Percentiles rank a stretch among this genome's conserved stretches.
phyloP scores from a whole-genome alignment of 2,113 vertebrate genomes.

The Dromaius novaehollandiae region DNA sequence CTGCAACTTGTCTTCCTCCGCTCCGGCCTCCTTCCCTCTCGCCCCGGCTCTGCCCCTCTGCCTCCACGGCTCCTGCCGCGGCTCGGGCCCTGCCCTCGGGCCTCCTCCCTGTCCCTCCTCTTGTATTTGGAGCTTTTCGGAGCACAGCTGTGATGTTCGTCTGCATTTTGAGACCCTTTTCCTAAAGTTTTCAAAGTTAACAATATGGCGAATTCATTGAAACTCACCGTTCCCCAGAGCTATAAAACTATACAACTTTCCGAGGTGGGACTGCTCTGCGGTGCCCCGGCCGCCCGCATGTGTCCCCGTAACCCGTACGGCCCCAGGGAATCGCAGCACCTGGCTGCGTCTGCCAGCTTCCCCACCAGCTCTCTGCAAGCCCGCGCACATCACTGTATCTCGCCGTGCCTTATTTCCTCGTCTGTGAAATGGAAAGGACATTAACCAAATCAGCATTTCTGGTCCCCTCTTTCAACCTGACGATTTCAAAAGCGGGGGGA shows the following conservation, averaged over 20 bases:
- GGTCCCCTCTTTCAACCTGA: neutral
- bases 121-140: neutral
- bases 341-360: neutral
- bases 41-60: neutral
- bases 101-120: neutral
- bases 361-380: neutral
- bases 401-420: neutral
- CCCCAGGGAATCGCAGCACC: neutral
- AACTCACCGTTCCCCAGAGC: neutral
- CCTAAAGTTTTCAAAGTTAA: neutral
- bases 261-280: neutral
- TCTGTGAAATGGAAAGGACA: neutral
- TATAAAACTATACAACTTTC: neutral
- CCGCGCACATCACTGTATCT: neutral
- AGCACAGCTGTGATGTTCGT: neutral
- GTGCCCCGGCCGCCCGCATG: neutral
- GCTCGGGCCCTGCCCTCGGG: neutral
- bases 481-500: neutral
- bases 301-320: rapidly evolving
- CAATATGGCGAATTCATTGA: neutral
- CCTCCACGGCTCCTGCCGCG: slow-evolving; percentile 36
- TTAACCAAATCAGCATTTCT: neutral
- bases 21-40: slow-evolving; percentile 15
- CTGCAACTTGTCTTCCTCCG: slow-evolving; percentile 69
- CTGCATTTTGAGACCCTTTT: neutral